Evolutionary conservation across 2,888 invertebrate species (phyloP).

Genomic region (Oxystoma pomonae): DNA sequence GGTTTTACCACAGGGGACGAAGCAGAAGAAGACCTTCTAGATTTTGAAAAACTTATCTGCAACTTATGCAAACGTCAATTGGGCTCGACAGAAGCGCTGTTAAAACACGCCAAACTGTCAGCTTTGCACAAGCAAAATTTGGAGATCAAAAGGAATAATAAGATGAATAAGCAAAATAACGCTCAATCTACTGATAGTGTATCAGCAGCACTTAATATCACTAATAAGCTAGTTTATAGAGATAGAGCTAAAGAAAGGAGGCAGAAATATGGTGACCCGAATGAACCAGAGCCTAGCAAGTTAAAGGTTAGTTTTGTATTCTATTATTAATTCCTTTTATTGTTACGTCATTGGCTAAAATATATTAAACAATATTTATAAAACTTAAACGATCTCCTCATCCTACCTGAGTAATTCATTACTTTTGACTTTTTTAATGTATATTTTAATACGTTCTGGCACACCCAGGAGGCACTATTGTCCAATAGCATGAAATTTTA

Average conservation of each 20-base stretch:
- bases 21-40: conserved; percentile 73
- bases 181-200: too few species aligned
- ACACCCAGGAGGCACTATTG: too few species aligned
- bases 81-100: conserved; percentile 80
- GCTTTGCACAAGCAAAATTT: conserved; percentile 92
- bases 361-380: too few species aligned
- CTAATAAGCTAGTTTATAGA: conserved; percentile 61
- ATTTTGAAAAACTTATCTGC: conserved; percentile 88
- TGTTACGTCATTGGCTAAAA: too few species aligned
- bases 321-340: too few species aligned
- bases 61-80: conserved; percentile 94
- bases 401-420: too few species aligned
- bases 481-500: too few species aligned
- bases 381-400: too few species aligned
- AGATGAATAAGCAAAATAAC: conserved; percentile 9
- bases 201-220: conserved; percentile 27
- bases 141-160: conserved; percentile 43
- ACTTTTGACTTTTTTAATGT: too few species aligned
- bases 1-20: too few species aligned
- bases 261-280: conserved; percentile 87
- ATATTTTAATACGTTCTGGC: too few species aligned
- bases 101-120: conserved; percentile 89
- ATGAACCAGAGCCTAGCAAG: conserved; percentile 69
- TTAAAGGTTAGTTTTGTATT: conserved; percentile 47
- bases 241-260: conserved; percentile 96